Base-by-base conservation (phyloP, 2,888 invertebrate genomes). In the Balanococcus diminutus region DNA sequence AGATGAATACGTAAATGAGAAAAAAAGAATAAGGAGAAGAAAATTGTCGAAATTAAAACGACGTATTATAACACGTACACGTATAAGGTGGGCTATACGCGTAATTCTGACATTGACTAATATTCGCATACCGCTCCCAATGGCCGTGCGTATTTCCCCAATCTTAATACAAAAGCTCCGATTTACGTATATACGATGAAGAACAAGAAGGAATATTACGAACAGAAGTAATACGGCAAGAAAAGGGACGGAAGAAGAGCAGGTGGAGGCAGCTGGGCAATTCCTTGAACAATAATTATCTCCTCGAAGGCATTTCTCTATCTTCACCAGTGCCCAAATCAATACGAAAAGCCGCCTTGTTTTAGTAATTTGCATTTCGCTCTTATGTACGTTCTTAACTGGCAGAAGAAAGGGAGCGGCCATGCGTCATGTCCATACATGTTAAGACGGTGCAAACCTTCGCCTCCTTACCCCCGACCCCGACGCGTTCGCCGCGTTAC, bases 281-380 rank as follows among this genome's bases (percentile, higher is more conserved):
- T 85, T 85, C 85, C 87, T 88, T 88, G 88, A 87, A 88, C 88
- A 88, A 88, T 87, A 87, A 87, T 88, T 87, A 87, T 87, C 87
- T 88, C 86, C 87, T 88, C 87, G 87, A 86, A 87, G 88, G 87
- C 87, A 88, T 88, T 87, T 87, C 87, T 87, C 81, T 67, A 81
- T 84, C 84, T 79, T 84, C 86, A 86, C 82, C 84, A 67, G 83
- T 87, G 61, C 84, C 86, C 87, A 87, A 87, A 87, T 87, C 87
- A 87, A 87, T 87, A 87, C 87, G 86, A 85, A 86, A 87, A 86
- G 86, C 87, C 86, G 87, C 86, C 86, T 83, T 86, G 86, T 87
- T 87, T 87, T 84, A 87, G 87, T 87, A 87, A 87, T 87, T 87
- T 87, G 87, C 87, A 87, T 87, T 87, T 87, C 87, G 61, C 87